phyloP scores from a whole-genome alignment of 2,113 vertebrate genomes.

The Mionectes macconnelli region DNA sequence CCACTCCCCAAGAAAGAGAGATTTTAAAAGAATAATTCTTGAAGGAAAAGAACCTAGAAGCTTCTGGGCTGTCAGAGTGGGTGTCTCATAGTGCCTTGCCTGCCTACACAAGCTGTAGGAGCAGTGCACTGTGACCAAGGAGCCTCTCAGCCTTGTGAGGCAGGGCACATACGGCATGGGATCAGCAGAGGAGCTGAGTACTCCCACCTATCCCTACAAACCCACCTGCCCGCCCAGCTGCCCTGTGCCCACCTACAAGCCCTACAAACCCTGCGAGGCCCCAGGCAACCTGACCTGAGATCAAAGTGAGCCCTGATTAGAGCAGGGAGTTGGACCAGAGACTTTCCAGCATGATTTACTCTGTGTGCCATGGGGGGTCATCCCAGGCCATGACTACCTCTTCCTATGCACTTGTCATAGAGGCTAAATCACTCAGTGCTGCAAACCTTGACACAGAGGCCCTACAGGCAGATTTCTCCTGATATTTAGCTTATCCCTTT shows the following conservation, averaged over 20 bases:
- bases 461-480: background rate
- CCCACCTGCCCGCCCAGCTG: background rate
- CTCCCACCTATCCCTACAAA: background rate
- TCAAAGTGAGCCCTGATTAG: background rate
- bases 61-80: background rate
- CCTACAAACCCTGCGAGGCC: background rate
- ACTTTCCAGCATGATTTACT: background rate
- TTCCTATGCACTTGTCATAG: background rate
- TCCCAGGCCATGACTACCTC: background rate
- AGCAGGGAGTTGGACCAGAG: background rate
- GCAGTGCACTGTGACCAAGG: background rate
- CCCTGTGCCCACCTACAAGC: background rate
- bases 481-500: background rate
- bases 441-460: background rate
- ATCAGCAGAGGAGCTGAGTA: background rate
- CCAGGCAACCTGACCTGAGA: background rate
- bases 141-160: background rate
- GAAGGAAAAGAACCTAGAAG: background rate
- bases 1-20: background rate
- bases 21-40: background rate
- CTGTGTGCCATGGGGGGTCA: background rate
- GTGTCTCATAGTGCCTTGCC: accelerated
- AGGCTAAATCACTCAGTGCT: background rate
- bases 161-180: accelerated
- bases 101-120: background rate